These are phyloP conservation scores for Theonella swinhoei DNA, from an alignment of 37 sponge, comb jelly and placozoan genomes.

Conservation along the genomic window DNA sequence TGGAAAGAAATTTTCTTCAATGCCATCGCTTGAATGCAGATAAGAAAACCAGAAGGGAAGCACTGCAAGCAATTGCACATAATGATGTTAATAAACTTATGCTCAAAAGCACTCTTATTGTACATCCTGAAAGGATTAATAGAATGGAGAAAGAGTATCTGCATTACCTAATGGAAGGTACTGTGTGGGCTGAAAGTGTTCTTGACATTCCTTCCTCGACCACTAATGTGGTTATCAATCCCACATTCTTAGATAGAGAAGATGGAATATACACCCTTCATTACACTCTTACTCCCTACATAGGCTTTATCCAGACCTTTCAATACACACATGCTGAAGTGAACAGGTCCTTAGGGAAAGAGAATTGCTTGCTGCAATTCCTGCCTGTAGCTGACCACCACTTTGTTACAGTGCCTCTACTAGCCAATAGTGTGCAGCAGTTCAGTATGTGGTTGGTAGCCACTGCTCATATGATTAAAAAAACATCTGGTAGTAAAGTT, in stretches of 20 bases:
- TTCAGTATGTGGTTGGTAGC: conserved; percentile 36
- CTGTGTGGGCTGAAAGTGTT: conserved; percentile 36
- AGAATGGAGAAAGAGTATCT: not conserved
- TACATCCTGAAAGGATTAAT: not conserved
- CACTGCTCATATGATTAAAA: not conserved
- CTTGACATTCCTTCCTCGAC: not conserved
- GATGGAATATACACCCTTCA: conserved; percentile 31
- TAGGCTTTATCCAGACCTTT: conserved; percentile 18
- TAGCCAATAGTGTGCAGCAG: conserved; percentile 67
- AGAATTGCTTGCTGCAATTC: not conserved
- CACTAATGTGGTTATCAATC: not conserved
- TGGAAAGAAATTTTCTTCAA: no score
- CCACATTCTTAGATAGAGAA: conserved; percentile 24
- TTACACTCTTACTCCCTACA: conserved; percentile 7
- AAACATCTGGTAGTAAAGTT: not conserved
- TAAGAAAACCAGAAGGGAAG: no score
- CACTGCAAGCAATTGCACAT: no score
- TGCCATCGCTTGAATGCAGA: no score
- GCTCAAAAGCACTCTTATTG: not conserved
- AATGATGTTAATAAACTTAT: no score
- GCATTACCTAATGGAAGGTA: not conserved
- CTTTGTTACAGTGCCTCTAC: conserved; percentile 29
- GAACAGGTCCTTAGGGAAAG: not conserved
- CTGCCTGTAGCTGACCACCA: not conserved
- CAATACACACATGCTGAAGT: not conserved